Conservation (phyloP, 2,113 vertebrate genomes). For the Pygoscelis antarcticus region DNA sequence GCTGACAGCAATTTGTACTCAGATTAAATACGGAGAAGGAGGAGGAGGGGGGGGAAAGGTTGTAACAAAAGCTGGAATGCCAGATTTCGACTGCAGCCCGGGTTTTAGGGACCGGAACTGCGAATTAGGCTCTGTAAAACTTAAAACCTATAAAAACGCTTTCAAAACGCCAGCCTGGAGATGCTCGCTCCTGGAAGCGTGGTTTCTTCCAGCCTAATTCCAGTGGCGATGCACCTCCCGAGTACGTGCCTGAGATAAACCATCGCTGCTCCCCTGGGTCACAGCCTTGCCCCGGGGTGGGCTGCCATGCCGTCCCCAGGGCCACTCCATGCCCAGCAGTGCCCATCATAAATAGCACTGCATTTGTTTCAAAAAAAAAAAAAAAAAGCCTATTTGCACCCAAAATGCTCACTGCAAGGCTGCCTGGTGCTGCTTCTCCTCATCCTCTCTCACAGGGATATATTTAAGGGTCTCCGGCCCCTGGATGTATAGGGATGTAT, state of each 20-base stretch:
- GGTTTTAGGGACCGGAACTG: slow-evolving; percentile 64
- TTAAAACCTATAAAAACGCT: not conserved
- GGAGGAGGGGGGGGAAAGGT: slow-evolving; percentile 33
- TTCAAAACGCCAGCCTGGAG: not conserved
- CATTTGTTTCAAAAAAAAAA: not conserved
- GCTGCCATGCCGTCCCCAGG: not conserved
- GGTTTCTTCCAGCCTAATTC: slow-evolving; percentile 48
- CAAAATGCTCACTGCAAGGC: not conserved
- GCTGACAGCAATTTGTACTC: slow-evolving; percentile 84
- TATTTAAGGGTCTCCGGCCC: not conserved
- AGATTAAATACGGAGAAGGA: slow-evolving; percentile 74
- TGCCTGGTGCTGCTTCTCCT: not conserved
- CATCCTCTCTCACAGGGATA: not conserved
- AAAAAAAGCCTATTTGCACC: not conserved
- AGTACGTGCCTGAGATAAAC: not conserved
- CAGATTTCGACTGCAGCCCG: slow-evolving; percentile 52
- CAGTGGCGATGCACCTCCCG: not conserved
- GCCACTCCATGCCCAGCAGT: not conserved
- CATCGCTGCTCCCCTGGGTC: not conserved
- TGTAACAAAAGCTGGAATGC: slow-evolving; percentile 71
- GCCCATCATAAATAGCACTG: not conserved
- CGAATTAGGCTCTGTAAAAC: slow-evolving; percentile 44
- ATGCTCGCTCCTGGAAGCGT: not conserved
- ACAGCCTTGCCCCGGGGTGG: not conserved
- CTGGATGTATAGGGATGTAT: too few species aligned